Conservation (phyloP, 2,797 vertebrate species). For the Crenuchus spilurus region DNA sequence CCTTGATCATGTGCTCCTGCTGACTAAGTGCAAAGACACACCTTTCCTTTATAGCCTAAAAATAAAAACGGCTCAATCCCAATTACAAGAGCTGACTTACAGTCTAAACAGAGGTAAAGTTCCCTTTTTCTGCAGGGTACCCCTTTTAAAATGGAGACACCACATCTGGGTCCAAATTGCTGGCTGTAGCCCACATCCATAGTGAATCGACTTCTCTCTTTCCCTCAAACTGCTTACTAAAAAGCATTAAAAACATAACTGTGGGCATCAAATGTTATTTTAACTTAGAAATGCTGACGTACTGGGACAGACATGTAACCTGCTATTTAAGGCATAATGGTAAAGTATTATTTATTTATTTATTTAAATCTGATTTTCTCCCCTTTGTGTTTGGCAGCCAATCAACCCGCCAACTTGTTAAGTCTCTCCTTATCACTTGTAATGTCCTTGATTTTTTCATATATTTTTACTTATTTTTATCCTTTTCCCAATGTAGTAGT, state of each 20-base stretch:
- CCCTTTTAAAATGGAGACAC: slow-evolving; percentile 52
- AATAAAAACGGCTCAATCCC: slow-evolving; percentile 60
- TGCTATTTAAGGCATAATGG: too few relatives aligned
- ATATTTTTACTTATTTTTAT: too few relatives aligned
- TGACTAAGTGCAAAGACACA: slow-evolving; percentile 66
- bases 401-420: too few relatives aligned
- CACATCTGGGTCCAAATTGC: slow-evolving; percentile 26
- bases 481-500: too few relatives aligned
- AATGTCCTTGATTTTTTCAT: too few relatives aligned
- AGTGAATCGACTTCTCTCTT: slow-evolving; percentile 12
- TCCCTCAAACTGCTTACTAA: slow-evolving; percentile 16
- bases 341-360: too few relatives aligned
- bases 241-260: neutral
- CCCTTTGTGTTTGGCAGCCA: too few relatives aligned
- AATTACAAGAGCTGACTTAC: slow-evolving; percentile 50
- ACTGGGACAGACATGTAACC: too few relatives aligned
- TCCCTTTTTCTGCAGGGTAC: slow-evolving; percentile 53
- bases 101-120: slow-evolving; percentile 52
- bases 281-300: slow-evolving; percentile 5
- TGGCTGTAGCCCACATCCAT: slow-evolving; percentile 28
- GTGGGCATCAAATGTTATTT: slow-evolving; percentile 13
- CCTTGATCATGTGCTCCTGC: slow-evolving; percentile 55
- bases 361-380: too few relatives aligned
- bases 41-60: slow-evolving; percentile 68
- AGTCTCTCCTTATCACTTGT: too few relatives aligned